phyloP scores from a whole-genome alignment of 1,140 invertebrate genomes.

The Hypsibius dujardini region DNA sequence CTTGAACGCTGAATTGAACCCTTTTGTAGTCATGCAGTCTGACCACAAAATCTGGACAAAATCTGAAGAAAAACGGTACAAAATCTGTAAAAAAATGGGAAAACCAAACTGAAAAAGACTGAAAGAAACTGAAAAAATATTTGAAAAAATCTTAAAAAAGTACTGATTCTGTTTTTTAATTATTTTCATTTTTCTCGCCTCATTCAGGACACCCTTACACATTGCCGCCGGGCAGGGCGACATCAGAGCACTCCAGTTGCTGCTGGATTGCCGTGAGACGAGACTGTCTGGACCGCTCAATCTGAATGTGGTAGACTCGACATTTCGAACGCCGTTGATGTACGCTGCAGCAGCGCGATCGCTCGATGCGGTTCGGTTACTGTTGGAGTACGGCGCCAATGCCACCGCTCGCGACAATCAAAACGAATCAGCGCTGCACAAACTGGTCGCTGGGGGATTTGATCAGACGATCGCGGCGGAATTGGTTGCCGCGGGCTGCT shows the following conservation, averaged over 20 bases:
- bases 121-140: no score
- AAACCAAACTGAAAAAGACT: no score
- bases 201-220: not conserved
- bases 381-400: constrained; percentile 12
- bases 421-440: constrained; percentile 6
- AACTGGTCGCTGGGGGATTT: not conserved
- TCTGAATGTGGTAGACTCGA: not conserved
- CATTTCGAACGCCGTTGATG: not conserved
- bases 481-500: not conserved
- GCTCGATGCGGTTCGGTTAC: not conserved
- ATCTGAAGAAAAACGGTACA: no score
- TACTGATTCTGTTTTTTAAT: no score
- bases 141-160: no score
- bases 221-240: not conserved
- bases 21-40: no score
- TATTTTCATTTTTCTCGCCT: no score
- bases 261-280: not conserved
- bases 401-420: not conserved
- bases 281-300: not conserved
- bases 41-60: no score
- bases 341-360: not conserved
- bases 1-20: no score
- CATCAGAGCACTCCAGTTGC: not conserved
- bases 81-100: no score
- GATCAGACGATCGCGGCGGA: not conserved